Percentiles rank a stretch among this genome's conserved stretches.
Conservation (phyloP, 2,888 invertebrate species). For the Metalampra italica region DNA sequence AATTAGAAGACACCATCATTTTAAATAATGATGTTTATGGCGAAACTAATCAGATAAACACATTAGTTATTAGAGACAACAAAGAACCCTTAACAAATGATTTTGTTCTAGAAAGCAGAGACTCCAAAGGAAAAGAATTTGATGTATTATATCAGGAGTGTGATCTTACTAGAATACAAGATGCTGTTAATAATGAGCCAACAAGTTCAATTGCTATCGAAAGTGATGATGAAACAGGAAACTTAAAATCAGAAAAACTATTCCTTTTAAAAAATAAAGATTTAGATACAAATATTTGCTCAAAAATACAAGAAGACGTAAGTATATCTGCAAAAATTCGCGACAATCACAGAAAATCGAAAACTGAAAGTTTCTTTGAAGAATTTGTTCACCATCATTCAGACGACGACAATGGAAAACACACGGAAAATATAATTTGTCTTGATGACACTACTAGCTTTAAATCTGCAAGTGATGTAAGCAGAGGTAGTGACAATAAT, state of each 20-base stretch:
- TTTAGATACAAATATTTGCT: neutral
- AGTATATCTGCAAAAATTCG: neutral
- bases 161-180: too few relatives aligned
- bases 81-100: too few relatives aligned
- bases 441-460: too few relatives aligned
- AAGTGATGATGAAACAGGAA: slow-evolving; percentile 3
- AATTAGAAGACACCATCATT: slow-evolving; percentile 38
- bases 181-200: too few relatives aligned
- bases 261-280: neutral
- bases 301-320: neutral
- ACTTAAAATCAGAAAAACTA: neutral
- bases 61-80: neutral
- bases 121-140: too few relatives aligned
- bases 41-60: neutral
- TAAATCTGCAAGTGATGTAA: too few relatives aligned
- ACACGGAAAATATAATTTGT: too few relatives aligned
- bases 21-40: slow-evolving; percentile 23
- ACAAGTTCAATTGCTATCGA: slow-evolving; percentile 13
- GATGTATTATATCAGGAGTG: too few relatives aligned
- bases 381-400: slow-evolving; percentile 44
- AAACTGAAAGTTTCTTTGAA: slow-evolving; percentile 34
- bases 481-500: slow-evolving; percentile 6
- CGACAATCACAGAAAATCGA: neutral
- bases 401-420: slow-evolving; percentile 16
- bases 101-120: too few relatives aligned